Conservation (phyloP, 2,113 vertebrate genomes). For the Plotosus lineatus region DNA sequence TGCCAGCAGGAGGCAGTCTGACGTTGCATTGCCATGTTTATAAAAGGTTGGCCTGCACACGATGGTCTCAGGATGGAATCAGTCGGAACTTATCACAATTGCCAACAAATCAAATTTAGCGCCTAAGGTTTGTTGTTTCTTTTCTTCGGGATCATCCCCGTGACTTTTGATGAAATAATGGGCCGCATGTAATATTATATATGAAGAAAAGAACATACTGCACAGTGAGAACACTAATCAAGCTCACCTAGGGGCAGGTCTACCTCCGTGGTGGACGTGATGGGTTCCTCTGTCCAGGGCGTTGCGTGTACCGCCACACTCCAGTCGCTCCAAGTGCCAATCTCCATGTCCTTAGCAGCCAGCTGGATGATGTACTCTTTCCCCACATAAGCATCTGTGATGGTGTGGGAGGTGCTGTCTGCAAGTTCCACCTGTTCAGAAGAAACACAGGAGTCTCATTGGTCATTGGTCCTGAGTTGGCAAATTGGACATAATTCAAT, state of each 20-base stretch:
- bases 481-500: neutral
- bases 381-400: conserved; percentile 90
- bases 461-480: too few species aligned
- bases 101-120: neutral
- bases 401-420: conserved; percentile 88
- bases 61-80: neutral
- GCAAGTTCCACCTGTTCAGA: conserved; percentile 88
- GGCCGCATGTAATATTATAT: neutral
- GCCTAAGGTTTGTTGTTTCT: neutral
- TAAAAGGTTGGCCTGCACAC: neutral
- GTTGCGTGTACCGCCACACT: conserved; percentile 92
- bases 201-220: neutral
- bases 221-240: neutral
- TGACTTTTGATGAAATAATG: neutral
- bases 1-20: conserved; percentile 55
- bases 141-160: neutral
- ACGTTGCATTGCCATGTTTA: conserved; percentile 20
- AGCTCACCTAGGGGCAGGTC: conserved; percentile 62
- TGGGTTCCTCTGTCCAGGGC: conserved; percentile 89
- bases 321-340: conserved; percentile 98
- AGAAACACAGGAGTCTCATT: conserved; percentile 27
- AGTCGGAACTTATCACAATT: neutral
- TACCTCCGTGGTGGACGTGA: conserved; percentile 79
- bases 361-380: conserved; percentile 99
- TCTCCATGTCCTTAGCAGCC: conserved; percentile 95